Base-by-base conservation (phyloP, 2,888 invertebrate species). In the Spilosoma lubricipeda region DNA sequence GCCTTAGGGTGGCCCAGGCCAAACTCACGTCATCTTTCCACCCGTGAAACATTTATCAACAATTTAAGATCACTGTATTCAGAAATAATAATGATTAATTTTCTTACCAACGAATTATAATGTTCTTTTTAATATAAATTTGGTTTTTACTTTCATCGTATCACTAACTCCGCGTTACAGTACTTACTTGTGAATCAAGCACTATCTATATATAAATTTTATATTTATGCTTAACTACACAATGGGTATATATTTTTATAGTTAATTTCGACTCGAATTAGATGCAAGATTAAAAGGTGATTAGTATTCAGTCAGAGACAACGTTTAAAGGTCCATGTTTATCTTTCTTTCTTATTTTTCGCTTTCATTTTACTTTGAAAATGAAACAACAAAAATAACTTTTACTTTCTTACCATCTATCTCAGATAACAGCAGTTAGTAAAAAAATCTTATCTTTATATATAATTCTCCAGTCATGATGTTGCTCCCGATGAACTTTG, bases 11-110 rank as follows among this genome's bases (percentile, higher is more conserved):
- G 87, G 87, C 82, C 83, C 84, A 77, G 76, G 81, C 84, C 88
- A 87, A 82, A 86, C 77, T 82, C 85, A 82, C 78, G 87, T 89
- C 89, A 85, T 82, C 82, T 85, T 85, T 84, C 76, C 80, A 88
- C 77, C 78, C 75, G 82, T 78, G 70, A 80, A 88, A 85, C 87
- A 90, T 90, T 90, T 86, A 87, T 92, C 90, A 90, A 87, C 88
- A 90, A 89, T 89, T 85, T 85, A 84, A 88, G 67, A 77, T 76
- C 48, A 69, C 74, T 48, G 36, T 77, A 77, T 74, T 72, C 70
- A 70, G 45, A 52, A 56, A 73, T 68, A 79, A 67, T 71, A 23
- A 13, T 63, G 30, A 70, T 11, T 13, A 77, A 77, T 80, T 68
- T 71, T 70, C 56, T 79, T 69, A 67, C 3, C 52, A 59, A 42